phyloP scores from a whole-genome alignment of 1,140 invertebrate species.

The Nasonia longicornis region DNA sequence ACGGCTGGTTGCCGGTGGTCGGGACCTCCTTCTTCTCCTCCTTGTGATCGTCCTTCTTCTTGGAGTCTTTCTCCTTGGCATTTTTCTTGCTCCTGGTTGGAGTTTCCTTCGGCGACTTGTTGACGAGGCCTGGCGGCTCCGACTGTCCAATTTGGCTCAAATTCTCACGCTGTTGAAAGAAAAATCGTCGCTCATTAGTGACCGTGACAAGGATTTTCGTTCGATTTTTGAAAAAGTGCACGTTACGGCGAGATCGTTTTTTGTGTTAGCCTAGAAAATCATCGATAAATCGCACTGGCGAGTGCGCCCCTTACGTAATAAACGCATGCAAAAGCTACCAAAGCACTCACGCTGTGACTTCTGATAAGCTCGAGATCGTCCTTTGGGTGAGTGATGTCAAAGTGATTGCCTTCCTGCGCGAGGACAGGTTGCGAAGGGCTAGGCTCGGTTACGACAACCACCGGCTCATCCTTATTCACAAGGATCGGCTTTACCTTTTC shows the following conservation, averaged over 20 bases:
- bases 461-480: slow-evolving; percentile 75
- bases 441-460: slow-evolving; percentile 60
- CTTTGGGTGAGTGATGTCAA: slow-evolving; percentile 83
- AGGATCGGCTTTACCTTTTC: slow-evolving; percentile 74
- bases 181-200: neutral
- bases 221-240: too few species aligned
- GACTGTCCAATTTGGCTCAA: slow-evolving; percentile 57
- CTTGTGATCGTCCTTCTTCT: slow-evolving; percentile 58
- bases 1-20: slow-evolving; percentile 43
- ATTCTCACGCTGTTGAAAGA: slow-evolving; percentile 58
- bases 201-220: too few species aligned
- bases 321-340: slow-evolving; percentile 47
- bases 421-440: slow-evolving; percentile 55
- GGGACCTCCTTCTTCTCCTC: slow-evolving; percentile 58
- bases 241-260: too few species aligned
- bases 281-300: too few species aligned
- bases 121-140: slow-evolving; percentile 49
- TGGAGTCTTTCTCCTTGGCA: slow-evolving; percentile 58
- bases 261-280: too few species aligned
- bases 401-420: slow-evolving; percentile 74
- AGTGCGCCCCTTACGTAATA: neutral
- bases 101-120: slow-evolving; percentile 63
- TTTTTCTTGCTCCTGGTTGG: slow-evolving; percentile 64
- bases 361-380: slow-evolving; percentile 80
- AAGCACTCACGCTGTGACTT: slow-evolving; percentile 64